These are phyloP conservation scores for Tanypteryx hageni DNA, from an alignment of 2,888 invertebrate species.

Conservation along the genomic window DNA sequence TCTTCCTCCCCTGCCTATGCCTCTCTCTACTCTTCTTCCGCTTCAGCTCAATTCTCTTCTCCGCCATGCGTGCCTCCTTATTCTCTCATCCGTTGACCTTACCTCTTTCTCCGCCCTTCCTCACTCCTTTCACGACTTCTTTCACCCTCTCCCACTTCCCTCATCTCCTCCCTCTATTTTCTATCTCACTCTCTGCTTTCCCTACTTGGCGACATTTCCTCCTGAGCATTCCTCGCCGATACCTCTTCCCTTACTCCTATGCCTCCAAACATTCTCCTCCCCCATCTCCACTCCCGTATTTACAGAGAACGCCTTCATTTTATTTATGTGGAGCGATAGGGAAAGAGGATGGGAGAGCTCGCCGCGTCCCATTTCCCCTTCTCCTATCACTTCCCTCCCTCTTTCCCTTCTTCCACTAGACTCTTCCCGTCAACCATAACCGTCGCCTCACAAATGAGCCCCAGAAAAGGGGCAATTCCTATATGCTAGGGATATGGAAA, in stretches of 20 bases:
- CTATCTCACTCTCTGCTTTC: neutral
- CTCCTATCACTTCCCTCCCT: neutral
- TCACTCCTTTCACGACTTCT: too few relatives aligned
- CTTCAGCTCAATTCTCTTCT: neutral
- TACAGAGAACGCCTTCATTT: neutral
- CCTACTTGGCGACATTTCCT: neutral
- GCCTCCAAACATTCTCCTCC: neutral
- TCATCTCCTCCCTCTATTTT: neutral
- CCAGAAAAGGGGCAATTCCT: neutral
- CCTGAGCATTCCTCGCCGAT: slow-evolving; percentile 23
- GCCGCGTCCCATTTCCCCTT: neutral
- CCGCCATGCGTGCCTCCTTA: neutral
- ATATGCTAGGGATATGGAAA: neutral
- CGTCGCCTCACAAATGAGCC: neutral
- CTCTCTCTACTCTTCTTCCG: neutral
- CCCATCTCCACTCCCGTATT: neutral
- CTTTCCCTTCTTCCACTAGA: neutral
- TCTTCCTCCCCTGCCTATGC: neutral
- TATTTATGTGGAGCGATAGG: slow-evolving; percentile 6
- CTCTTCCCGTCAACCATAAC: neutral
- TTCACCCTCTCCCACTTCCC: too few relatives aligned
- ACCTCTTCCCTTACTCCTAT: neutral
- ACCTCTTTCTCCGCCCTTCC: neutral
- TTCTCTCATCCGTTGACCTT: too few relatives aligned
- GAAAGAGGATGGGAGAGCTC: neutral